Evolutionary conservation across 2,888 invertebrate genomes (phyloP).

Genomic region (Agrilus cyanescens): DNA sequence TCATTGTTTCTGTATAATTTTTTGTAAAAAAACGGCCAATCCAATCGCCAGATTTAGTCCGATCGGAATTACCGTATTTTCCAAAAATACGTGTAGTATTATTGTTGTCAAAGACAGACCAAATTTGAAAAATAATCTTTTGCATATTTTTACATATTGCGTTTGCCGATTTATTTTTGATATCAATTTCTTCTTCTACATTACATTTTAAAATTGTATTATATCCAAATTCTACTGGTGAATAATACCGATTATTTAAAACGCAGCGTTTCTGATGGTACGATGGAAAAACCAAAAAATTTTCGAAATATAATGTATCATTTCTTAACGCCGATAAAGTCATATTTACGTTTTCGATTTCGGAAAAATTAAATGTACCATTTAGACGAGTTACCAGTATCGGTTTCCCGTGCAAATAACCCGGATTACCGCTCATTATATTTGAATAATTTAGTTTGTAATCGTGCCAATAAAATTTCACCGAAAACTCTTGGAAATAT

Average conservation of each 20-base stretch:
- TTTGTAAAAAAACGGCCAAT: slow-evolving; percentile 19
- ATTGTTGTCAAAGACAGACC: slow-evolving; percentile 18
- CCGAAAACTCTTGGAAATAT: slow-evolving; percentile 25
- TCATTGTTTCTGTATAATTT: slow-evolving; percentile 25
- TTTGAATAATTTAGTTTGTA: slow-evolving; percentile 23
- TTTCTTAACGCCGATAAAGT: slow-evolving; percentile 16
- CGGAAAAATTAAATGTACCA: slow-evolving; percentile 6
- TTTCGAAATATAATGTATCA: slow-evolving; percentile 19
- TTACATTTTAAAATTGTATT: slow-evolving; percentile 40
- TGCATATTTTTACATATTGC: slow-evolving; percentile 28
- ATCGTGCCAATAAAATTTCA: slow-evolving; percentile 28
- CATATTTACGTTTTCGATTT: slow-evolving; percentile 8
- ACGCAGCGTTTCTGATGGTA: slow-evolving; percentile 38
- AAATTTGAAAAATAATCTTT: slow-evolving; percentile 23
- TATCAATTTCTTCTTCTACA: slow-evolving; percentile 15
- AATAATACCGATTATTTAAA: slow-evolving; percentile 28
- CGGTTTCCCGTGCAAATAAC: slow-evolving; percentile 56
- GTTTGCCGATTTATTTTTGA: slow-evolving; percentile 16
- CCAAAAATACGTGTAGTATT: slow-evolving; percentile 31
- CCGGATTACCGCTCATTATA: slow-evolving; percentile 61
- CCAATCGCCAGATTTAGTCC: slow-evolving; percentile 33
- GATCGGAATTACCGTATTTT: slow-evolving; percentile 40
- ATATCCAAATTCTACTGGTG: slow-evolving; percentile 37
- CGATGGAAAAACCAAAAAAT: slow-evolving; percentile 31
- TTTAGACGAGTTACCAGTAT: slow-evolving; percentile 31